A percentile compares a stretch with the other conserved stretches of the same genome.
Evolutionary conservation across 2,113 vertebrate species (phyloP).

Genomic region (Mesocricetus auratus): DNA sequence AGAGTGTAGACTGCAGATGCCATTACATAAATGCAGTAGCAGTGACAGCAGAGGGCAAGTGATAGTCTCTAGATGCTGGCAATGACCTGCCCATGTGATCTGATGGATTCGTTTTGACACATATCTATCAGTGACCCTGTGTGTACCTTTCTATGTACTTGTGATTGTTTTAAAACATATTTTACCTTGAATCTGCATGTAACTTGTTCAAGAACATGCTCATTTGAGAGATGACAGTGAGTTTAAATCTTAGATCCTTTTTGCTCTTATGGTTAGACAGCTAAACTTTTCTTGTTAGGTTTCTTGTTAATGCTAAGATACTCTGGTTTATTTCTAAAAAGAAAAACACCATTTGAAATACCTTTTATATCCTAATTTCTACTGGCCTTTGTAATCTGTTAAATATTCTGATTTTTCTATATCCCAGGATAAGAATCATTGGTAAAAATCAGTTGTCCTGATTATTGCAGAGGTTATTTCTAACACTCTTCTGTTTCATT

Average conservation of each 20-base stretch:
- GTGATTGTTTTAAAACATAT: background rate
- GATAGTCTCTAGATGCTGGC: background rate
- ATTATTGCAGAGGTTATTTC: background rate
- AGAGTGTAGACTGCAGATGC: background rate
- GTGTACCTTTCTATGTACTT: background rate
- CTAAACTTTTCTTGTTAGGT: constrained; percentile 13
- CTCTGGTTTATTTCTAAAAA: background rate
- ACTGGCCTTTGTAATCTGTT: background rate
- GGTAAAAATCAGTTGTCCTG: constrained; percentile 6
- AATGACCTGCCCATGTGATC: background rate
- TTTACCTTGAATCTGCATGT: constrained; percentile 30
- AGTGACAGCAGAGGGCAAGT: background rate
- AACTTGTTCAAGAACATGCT: background rate
- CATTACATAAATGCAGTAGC: background rate
- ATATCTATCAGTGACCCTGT: background rate
- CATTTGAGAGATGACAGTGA: constrained; percentile 14
- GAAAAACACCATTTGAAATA: constrained; percentile 12
- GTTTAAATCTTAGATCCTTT: background rate
- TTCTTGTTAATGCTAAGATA: constrained; percentile 29
- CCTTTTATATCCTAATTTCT: constrained; percentile 46
- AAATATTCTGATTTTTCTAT: constrained; percentile 14
- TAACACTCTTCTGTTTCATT: background rate
- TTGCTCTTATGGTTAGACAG: background rate
- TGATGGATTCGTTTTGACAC: background rate
- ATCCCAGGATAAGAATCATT: constrained; percentile 20